These are phyloP conservation scores for Neoitamus cyanurus DNA, from an alignment of 2,888 invertebrate species.

Conservation along the genomic window DNA sequence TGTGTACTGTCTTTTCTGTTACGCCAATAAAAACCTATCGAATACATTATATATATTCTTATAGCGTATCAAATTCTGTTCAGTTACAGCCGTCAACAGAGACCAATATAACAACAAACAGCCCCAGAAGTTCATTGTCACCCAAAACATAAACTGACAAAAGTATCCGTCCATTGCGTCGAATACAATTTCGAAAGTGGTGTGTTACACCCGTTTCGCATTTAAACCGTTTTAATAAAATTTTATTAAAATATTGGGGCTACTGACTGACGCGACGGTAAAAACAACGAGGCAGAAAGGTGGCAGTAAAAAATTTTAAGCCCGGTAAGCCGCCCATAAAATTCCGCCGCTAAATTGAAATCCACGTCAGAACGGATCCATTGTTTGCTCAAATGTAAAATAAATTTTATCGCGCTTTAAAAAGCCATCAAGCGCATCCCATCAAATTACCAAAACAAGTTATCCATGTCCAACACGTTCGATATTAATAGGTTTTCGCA, in stretches of 20 bases:
- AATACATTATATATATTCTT: too few species aligned
- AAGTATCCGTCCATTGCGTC: not conserved
- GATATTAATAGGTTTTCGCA: not conserved
- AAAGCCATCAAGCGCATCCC: not conserved
- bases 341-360: not conserved
- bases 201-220: not conserved
- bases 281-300: not conserved
- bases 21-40: too few species aligned
- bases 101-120: not conserved
- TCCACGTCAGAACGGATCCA: not conserved
- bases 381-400: not conserved
- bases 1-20: too few species aligned
- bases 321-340: not conserved
- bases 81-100: too few species aligned
- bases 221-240: not conserved
- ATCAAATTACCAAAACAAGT: slow-evolving; percentile 1
- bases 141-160: not conserved
- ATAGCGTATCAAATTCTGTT: too few species aligned
- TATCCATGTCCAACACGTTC: slow-evolving; percentile 1
- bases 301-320: not conserved
- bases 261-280: not conserved
- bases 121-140: not conserved
- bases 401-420: not conserved
- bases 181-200: not conserved
- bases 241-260: not conserved